Evolutionary conservation across 2,888 invertebrate genomes (phyloP).

Genomic region (Ennomos erosarius): DNA sequence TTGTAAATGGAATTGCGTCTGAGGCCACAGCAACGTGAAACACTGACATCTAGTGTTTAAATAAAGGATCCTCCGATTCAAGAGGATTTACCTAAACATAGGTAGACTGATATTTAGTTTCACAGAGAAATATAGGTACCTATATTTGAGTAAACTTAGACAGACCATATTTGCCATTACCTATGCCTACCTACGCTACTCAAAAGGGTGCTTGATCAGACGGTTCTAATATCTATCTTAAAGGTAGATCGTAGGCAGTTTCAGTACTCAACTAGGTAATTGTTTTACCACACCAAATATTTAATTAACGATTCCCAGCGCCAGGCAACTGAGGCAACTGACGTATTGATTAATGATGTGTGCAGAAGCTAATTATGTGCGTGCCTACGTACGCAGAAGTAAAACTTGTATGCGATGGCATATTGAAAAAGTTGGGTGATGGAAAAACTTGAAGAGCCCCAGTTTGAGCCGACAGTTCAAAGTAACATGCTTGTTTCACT

Average conservation of each 20-base stretch:
- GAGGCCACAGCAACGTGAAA: conserved; percentile 14
- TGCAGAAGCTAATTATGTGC: conserved; percentile 24
- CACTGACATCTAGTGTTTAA: conserved; percentile 18
- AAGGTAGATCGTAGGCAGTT: no score
- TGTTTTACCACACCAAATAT: conserved; percentile 30
- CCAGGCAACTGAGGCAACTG: conserved; percentile 27
- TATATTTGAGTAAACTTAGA: no score
- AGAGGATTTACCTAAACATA: conserved; percentile 21
- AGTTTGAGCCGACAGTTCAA: conserved; percentile 5
- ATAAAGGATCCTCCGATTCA: conserved; percentile 7
- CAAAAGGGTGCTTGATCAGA: not conserved
- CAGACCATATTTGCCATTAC: no score
- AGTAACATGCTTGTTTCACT: conserved; percentile 8
- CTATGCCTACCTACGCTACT: not conserved
- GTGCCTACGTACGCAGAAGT: conserved; percentile 13
- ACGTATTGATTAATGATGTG: conserved; percentile 39
- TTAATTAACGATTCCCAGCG: conserved; percentile 35
- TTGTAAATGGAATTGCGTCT: not conserved
- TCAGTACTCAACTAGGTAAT: conserved; percentile 9
- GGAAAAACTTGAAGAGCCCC: conserved; percentile 25
- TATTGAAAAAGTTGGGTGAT: conserved; percentile 32
- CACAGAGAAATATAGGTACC: no score
- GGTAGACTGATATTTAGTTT: no score
- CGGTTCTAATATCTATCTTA: not conserved
- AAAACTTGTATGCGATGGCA: conserved; percentile 16